phyloP scores from a whole-genome alignment of 2,888 invertebrate species.

The Drosophila pegasa region DNA sequence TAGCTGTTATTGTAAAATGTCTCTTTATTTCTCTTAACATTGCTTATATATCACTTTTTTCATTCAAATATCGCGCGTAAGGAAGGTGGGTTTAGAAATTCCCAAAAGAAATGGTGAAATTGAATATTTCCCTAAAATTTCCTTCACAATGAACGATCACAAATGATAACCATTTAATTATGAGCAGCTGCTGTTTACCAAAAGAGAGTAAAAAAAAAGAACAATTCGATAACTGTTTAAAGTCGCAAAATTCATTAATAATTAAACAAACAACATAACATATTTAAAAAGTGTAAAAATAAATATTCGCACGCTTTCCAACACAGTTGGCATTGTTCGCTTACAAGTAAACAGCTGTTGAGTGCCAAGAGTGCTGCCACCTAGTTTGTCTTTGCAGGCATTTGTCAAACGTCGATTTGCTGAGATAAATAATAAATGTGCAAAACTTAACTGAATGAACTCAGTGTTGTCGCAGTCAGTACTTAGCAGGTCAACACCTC shows the following conservation, averaged over 20 bases:
- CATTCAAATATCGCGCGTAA: background rate
- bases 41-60: background rate
- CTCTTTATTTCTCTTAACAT: no score
- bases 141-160: background rate
- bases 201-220: background rate
- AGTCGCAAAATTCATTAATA: background rate
- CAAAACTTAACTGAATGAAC: background rate
- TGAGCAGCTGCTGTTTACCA: no score
- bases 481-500: slow-evolving; percentile 12
- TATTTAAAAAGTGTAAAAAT: background rate
- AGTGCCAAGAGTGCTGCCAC: background rate
- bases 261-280: background rate
- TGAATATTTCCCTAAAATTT: background rate
- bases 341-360: background rate
- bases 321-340: background rate
- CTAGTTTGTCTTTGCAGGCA: background rate
- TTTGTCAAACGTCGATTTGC: background rate
- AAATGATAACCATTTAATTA: no score
- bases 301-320: background rate
- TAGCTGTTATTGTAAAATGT: no score
- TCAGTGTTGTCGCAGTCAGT: background rate
- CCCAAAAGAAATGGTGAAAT: background rate
- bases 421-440: background rate
- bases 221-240: background rate
- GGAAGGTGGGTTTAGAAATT: background rate